Evolutionary conservation across 2,888 invertebrate genomes (phyloP).

Genomic region (Amphipyra berbera): DNA sequence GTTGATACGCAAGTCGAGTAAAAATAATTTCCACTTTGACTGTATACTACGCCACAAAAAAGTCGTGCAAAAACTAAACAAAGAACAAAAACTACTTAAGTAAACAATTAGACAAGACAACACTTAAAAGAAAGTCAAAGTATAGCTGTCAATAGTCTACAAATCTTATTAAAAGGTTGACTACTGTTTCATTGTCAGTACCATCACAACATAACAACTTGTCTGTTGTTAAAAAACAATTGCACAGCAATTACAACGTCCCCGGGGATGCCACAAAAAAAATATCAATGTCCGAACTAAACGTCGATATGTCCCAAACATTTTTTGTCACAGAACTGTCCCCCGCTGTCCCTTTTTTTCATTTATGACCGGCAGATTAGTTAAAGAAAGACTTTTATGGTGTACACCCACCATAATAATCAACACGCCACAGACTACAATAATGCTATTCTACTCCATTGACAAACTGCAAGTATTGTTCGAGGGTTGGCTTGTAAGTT

Average conservation of each 20-base stretch:
- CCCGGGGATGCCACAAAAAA: slow-evolving; percentile 58
- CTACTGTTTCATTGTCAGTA: slow-evolving; percentile 66
- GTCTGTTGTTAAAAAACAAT: slow-evolving; percentile 77
- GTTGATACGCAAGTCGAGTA: too few relatives aligned
- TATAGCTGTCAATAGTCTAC: slow-evolving; percentile 52
- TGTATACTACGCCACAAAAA: background rate
- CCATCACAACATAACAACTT: slow-evolving; percentile 76
- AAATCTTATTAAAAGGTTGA: slow-evolving; percentile 62
- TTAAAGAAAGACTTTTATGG: slow-evolving; percentile 58
- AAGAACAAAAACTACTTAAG: slow-evolving; percentile 11
- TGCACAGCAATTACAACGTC: slow-evolving; percentile 75
- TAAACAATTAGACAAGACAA: slow-evolving; percentile 11
- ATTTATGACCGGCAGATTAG: slow-evolving; percentile 53
- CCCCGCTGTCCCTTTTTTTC: slow-evolving; percentile 55
- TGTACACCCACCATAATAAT: slow-evolving; percentile 58
- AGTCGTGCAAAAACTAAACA: background rate
- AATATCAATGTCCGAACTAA: slow-evolving; percentile 63
- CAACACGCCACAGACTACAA: slow-evolving; percentile 63
- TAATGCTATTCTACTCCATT: slow-evolving; percentile 37
- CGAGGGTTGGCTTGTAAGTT: slow-evolving; percentile 48
- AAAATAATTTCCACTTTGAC: background rate
- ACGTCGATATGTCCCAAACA: slow-evolving; percentile 50
- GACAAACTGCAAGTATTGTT: slow-evolving; percentile 48
- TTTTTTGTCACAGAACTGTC: slow-evolving; percentile 55
- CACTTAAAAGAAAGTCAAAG: slow-evolving; percentile 17